These are phyloP conservation scores for Thunnus thynnus DNA, from an alignment of 2,113 vertebrate genomes.

Conservation along the genomic window DNA sequence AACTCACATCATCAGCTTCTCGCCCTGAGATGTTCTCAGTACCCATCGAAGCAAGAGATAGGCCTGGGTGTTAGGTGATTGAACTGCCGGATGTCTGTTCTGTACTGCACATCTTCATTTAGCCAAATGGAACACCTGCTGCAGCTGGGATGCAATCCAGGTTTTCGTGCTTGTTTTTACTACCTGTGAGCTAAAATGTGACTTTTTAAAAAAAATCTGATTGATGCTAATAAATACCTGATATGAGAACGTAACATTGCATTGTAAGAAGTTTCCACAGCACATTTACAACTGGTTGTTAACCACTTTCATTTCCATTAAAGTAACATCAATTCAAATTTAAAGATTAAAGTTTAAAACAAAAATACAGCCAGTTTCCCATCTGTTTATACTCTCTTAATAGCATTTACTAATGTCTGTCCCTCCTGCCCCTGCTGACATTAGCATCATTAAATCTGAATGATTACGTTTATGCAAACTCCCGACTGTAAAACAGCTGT, in stretches of 20 bases:
- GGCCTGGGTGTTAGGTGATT: constrained; percentile 47
- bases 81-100: constrained; percentile 48
- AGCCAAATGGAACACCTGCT: constrained; percentile 55
- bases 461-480: constrained; percentile 15
- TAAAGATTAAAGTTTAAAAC: constrained; percentile 13
- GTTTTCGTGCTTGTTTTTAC: constrained; percentile 2
- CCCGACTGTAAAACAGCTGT: constrained; percentile 38
- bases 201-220: too few species aligned
- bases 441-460: constrained; percentile 43
- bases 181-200: background rate
- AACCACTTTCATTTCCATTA: constrained; percentile 6
- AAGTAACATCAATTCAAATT: constrained; percentile 26
- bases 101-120: constrained; percentile 62
- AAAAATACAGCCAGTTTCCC: constrained; percentile 27
- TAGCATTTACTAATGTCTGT: constrained; percentile 37
- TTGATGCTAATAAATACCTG: too few species aligned
- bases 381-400: constrained; percentile 49
- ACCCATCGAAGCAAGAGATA: constrained; percentile 30
- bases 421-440: constrained; percentile 36
- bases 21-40: constrained; percentile 29
- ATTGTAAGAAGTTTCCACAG: background rate
- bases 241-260: background rate
- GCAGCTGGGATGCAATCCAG: constrained; percentile 15
- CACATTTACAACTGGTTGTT: constrained; percentile 13
- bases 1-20: constrained; percentile 44